phyloP scores from a whole-genome alignment of 2,888 invertebrate species.

The Creontiades dilutus region DNA sequence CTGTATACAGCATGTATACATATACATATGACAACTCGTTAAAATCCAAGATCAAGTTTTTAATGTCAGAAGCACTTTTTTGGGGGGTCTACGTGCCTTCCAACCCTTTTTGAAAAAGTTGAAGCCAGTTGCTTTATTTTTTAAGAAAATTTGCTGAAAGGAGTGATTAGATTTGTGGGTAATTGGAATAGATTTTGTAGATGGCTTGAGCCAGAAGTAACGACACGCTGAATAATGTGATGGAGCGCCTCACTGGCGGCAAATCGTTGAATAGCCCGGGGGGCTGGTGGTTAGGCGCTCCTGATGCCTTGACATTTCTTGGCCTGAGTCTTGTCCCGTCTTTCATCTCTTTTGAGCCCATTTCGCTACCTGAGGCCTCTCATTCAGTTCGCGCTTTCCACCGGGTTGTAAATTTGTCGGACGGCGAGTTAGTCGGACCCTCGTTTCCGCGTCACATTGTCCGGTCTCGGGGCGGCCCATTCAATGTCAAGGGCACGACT shows the following conservation, averaged over 20 bases:
- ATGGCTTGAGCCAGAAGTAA: too few species aligned
- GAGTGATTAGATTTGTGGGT: too few species aligned
- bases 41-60: too few species aligned
- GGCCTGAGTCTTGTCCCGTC: neutral
- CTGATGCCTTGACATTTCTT: neutral
- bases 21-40: too few species aligned
- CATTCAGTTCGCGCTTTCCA: neutral
- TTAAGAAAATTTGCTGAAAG: too few species aligned
- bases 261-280: neutral
- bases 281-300: neutral
- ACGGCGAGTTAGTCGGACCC: neutral
- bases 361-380: constrained; percentile 1
- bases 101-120: too few species aligned
- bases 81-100: too few species aligned
- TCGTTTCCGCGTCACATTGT: neutral
- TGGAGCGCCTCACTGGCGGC: neutral
- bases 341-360: neutral
- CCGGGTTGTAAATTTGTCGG: neutral
- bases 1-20: too few species aligned
- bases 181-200: too few species aligned
- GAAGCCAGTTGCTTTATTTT: too few species aligned
- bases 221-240: too few species aligned
- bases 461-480: neutral
- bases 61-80: too few species aligned
- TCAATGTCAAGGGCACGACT: neutral